Evolutionary conservation across 2,888 invertebrate genomes (phyloP).

Genomic region (Amphipyra berbera): DNA sequence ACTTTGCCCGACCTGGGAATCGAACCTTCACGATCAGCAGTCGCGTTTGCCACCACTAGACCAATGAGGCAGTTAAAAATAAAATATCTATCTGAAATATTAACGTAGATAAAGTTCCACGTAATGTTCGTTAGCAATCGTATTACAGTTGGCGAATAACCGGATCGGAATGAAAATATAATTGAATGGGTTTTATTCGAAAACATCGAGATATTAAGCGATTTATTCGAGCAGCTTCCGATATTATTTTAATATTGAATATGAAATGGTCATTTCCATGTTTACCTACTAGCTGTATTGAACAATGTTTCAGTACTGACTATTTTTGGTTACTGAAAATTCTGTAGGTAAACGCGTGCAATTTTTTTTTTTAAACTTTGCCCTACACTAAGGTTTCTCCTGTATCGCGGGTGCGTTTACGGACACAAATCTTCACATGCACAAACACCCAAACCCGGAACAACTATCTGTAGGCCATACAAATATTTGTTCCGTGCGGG

Average conservation of each 20-base stretch:
- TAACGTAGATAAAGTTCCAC: not conserved
- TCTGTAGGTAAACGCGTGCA: not conserved
- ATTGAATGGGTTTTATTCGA: slow-evolving; percentile 41
- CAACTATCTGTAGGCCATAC: no score
- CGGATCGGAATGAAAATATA: slow-evolving; percentile 47
- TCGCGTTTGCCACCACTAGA: no score
- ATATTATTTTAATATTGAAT: slow-evolving; percentile 38
- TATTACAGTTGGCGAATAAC: slow-evolving; percentile 33
- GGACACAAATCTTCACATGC: no score
- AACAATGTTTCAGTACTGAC: not conserved
- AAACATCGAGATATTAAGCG: slow-evolving; percentile 34
- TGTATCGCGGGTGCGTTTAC: no score
- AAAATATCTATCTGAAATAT: slow-evolving; percentile 7
- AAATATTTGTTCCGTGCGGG: no score
- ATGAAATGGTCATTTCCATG: slow-evolving; percentile 25
- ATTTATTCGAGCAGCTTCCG: slow-evolving; percentile 35
- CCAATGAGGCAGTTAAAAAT: no score
- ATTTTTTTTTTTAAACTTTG: no score
- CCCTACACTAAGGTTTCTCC: no score
- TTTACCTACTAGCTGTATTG: slow-evolving; percentile 12
- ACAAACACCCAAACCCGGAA: no score
- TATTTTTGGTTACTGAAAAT: slow-evolving; percentile 1
- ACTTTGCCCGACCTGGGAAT: no score
- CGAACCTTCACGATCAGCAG: no score
- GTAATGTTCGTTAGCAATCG: slow-evolving; percentile 32